A percentile compares a stretch with the other conserved stretches of the same genome.
phyloP scores from a whole-genome alignment of 1,140 invertebrate species.

The Panonychus citri region DNA sequence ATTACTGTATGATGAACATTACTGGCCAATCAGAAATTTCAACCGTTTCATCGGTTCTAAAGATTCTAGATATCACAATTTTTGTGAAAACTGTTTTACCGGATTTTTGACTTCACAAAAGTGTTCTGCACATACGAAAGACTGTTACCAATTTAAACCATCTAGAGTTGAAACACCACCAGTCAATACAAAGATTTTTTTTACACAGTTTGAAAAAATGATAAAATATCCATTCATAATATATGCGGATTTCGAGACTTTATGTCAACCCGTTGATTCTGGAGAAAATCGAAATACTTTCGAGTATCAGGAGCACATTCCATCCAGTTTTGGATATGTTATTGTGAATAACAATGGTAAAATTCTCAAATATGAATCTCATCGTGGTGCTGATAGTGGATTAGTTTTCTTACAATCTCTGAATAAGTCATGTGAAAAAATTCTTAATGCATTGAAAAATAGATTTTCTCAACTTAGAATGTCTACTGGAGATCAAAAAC shows the following conservation, averaged over 20 bases:
- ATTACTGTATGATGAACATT: not conserved
- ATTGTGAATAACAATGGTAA: not conserved
- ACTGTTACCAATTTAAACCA: not conserved
- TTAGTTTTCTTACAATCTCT: not conserved
- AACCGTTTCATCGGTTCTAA: not conserved
- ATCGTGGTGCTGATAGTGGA: not conserved
- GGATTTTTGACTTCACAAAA: not conserved
- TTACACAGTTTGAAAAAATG: not conserved
- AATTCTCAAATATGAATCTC: not conserved
- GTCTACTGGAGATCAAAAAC: not conserved
- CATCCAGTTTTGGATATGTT: not conserved
- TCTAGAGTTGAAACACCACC: too few relatives aligned
- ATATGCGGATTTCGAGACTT: not conserved
- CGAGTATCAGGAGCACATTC: not conserved
- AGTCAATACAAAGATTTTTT: not conserved
- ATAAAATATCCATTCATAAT: not conserved
- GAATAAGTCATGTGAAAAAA: not conserved
- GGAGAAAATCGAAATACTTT: not conserved
- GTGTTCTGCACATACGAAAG: not conserved
- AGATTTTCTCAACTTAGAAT: not conserved
- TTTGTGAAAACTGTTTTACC: not conserved
- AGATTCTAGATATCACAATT: not conserved
- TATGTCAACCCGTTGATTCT: not conserved
- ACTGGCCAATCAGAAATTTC: conserved; percentile 1
- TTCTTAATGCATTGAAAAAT: not conserved